Evolutionary conservation across 2,113 vertebrate species (phyloP).

Genomic region (Aegithalos caudatus): DNA sequence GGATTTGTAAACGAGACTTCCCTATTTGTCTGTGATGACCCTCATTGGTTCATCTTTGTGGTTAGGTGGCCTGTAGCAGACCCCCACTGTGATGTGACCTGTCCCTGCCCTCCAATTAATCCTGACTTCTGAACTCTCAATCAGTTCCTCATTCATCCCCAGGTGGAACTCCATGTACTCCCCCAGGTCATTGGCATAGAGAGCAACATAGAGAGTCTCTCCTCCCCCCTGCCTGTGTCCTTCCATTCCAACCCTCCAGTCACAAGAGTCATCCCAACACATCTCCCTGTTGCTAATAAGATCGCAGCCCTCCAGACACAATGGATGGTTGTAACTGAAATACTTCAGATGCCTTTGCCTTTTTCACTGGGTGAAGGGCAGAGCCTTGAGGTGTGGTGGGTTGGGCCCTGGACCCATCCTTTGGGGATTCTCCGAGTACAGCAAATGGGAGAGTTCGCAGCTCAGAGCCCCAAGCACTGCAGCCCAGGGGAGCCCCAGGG

Average conservation of each 20-base stretch:
- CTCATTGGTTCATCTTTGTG: neutral
- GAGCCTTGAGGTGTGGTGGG: neutral
- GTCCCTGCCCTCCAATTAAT: neutral
- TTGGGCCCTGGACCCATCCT: neutral
- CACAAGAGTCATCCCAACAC: neutral
- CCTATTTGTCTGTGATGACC: neutral
- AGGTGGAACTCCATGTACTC: neutral
- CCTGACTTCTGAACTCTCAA: neutral
- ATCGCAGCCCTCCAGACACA: neutral
- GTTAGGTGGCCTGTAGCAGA: neutral
- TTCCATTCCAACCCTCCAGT: neutral
- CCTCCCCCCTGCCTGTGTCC: neutral
- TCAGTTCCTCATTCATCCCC: neutral
- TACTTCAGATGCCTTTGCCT: neutral
- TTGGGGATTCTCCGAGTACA: neutral
- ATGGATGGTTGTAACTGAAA: neutral
- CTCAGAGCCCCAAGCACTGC: neutral
- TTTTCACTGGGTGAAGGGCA: neutral
- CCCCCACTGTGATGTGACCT: neutral
- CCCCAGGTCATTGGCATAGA: neutral
- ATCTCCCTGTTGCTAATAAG: neutral
- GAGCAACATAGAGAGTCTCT: neutral
- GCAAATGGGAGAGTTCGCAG: neutral
- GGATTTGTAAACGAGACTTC: neutral
- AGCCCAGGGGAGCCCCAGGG: neutral